phyloP scores from a whole-genome alignment of 1,140 invertebrate species.

The Drosophila truncata region DNA sequence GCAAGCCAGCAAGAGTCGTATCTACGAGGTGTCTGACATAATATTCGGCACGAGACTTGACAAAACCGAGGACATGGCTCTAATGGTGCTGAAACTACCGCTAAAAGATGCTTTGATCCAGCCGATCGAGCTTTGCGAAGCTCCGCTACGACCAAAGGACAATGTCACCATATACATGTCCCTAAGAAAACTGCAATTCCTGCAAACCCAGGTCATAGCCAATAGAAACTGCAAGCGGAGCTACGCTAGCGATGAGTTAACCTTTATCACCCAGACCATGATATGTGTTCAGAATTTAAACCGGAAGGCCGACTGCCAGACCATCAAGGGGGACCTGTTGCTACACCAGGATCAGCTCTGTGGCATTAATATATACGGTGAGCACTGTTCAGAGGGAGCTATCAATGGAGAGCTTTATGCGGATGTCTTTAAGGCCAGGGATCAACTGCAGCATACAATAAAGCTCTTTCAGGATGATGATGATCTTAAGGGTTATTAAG shows the following conservation, averaged over 20 bases:
- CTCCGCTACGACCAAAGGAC: not conserved
- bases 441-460: conserved; percentile 9
- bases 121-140: conserved; percentile 33
- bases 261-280: conserved; percentile 44
- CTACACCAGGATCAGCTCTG: conserved; percentile 39
- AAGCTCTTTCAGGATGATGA: not conserved
- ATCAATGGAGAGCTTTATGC: conserved; percentile 60
- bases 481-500: not conserved
- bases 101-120: conserved; percentile 7
- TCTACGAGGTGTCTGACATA: conserved; percentile 19
- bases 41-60: not conserved
- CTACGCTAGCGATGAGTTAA: conserved; percentile 34
- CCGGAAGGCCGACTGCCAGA: conserved; percentile 37
- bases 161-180: conserved; percentile 55
- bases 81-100: conserved; percentile 5
- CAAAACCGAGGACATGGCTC: conserved; percentile 26
- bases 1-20: conserved; percentile 9
- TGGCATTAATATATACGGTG: conserved; percentile 56
- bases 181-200: conserved; percentile 15
- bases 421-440: conserved; percentile 37
- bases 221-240: conserved; percentile 47
- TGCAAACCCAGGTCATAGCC: conserved; percentile 44
- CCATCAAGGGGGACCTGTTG: conserved; percentile 36
- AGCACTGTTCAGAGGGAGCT: conserved; percentile 32
- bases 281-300: conserved; percentile 51